phyloP scores from a whole-genome alignment of 2,888 invertebrate genomes.

The Caenorhabditis wallacei region DNA sequence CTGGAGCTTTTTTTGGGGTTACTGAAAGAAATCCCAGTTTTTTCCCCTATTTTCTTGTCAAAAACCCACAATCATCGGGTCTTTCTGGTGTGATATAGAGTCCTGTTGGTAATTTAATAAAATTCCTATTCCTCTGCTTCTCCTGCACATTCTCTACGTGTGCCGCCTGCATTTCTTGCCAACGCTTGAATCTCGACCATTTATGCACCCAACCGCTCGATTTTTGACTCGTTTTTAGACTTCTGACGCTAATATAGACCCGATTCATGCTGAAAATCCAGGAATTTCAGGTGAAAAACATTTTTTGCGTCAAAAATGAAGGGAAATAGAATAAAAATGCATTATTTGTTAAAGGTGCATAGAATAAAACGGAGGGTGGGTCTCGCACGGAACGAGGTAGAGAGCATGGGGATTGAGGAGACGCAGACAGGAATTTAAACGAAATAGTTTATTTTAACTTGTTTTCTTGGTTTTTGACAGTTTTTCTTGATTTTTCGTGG shows the following conservation, averaged over 20 bases:
- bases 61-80: conserved; percentile 74
- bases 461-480: background rate
- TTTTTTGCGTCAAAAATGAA: background rate
- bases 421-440: conserved; percentile 28
- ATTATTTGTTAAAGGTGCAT: conserved; percentile 53
- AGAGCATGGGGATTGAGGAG: conserved; percentile 27
- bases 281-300: background rate
- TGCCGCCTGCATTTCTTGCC: conserved; percentile 73
- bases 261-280: conserved; percentile 34
- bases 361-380: background rate
- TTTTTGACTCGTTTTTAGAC: conserved; percentile 33
- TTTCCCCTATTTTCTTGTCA: background rate
- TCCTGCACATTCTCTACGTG: conserved; percentile 72
- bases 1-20: conserved; percentile 77
- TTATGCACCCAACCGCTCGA: conserved; percentile 64
- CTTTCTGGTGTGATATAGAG: conserved; percentile 80
- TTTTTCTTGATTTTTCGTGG: conserved; percentile 10
- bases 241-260: conserved; percentile 19
- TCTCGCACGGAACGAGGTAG: conserved; percentile 39
- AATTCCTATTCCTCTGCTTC: conserved; percentile 69
- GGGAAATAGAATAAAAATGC: conserved; percentile 2
- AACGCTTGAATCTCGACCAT: conserved; percentile 70
- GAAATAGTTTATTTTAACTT: background rate
- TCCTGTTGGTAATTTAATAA: conserved; percentile 76
- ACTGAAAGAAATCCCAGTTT: conserved; percentile 57